phyloP scores from a whole-genome alignment of 2,888 invertebrate genomes.

The Mamestra brassicae region DNA sequence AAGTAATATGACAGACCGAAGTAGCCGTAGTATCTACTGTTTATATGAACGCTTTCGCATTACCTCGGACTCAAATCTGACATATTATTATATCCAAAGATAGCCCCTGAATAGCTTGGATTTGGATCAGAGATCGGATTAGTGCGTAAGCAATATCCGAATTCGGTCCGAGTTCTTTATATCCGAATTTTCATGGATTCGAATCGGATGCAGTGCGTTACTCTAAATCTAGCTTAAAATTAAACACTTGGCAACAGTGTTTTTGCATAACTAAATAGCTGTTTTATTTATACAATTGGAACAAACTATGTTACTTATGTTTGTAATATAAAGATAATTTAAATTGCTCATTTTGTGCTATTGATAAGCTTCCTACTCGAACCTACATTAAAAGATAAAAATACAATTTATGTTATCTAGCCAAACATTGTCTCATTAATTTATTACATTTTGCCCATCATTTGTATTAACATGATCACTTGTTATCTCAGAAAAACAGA shows the following conservation, averaged over 20 bases:
- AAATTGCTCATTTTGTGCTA: conserved; percentile 13
- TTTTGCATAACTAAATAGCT: conserved; percentile 1
- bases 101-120: no score
- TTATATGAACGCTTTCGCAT: no score
- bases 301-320: neutral
- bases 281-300: conserved; percentile 31
- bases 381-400: conserved; percentile 32
- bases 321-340: conserved; percentile 35
- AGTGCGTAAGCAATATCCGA: no score
- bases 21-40: no score
- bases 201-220: no score
- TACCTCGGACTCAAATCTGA: no score
- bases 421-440: conserved; percentile 11
- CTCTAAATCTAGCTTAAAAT: neutral
- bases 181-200: no score
- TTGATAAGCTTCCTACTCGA: conserved; percentile 25
- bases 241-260: neutral
- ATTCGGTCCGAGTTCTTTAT: no score
- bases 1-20: no score
- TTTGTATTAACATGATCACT: neutral
- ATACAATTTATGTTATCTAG: conserved; percentile 1
- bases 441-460: conserved; percentile 5
- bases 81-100: no score
- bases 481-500: neutral
- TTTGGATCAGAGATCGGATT: no score